Percentiles rank a stretch among this genome's conserved stretches.
Conservation (phyloP, 2,113 vertebrate genomes). For the Bos indicus region DNA sequence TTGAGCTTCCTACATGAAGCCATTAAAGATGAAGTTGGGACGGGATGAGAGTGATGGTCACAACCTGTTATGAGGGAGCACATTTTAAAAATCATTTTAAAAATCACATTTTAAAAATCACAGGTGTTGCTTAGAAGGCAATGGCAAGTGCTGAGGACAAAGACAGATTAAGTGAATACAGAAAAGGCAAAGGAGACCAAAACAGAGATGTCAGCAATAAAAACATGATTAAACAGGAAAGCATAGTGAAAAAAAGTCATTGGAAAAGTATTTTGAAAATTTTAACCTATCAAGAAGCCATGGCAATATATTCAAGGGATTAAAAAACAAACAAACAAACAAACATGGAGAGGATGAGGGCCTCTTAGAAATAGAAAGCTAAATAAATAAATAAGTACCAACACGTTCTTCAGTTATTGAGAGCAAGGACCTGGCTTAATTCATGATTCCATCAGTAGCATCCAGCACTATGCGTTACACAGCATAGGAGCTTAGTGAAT, state of each 20-base stretch:
- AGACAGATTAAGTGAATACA: neutral
- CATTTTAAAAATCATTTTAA: neutral
- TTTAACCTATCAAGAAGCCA: neutral
- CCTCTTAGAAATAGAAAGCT: neutral
- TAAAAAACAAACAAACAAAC: too few relatives aligned
- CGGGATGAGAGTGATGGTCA: neutral
- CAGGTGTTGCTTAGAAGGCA: neutral
- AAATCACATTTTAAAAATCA: neutral
- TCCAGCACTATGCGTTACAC: fast-evolving
- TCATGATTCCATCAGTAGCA: neutral
- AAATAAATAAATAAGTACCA: neutral
- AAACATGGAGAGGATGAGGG: neutral
- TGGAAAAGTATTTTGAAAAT: neutral
- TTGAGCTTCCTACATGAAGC: neutral
- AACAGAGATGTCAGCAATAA: neutral
- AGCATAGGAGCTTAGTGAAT: neutral
- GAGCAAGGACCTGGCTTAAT: neutral
- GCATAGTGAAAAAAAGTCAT: neutral
- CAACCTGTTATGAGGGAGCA: neutral
- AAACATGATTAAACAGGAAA: neutral
- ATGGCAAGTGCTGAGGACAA: neutral
- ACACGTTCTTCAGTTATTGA: neutral
- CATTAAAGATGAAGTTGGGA: neutral
- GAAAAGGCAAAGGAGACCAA: neutral
- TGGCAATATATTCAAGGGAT: neutral